Conservation (phyloP, 2,797 vertebrate species). For the Cossypha dichroa region DNA sequence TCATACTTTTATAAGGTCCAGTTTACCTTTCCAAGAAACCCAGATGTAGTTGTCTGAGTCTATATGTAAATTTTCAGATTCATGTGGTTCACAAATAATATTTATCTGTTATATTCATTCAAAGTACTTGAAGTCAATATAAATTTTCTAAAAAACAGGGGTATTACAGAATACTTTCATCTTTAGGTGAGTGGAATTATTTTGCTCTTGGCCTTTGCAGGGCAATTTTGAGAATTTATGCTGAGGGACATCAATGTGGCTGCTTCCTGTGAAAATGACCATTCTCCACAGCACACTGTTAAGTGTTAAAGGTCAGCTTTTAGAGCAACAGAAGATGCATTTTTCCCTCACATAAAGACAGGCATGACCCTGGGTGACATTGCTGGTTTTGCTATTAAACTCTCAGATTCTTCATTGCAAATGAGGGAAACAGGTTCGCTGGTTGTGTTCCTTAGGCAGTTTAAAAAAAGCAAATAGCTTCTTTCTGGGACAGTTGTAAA, state of each 20-base stretch:
- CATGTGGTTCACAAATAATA: neutral
- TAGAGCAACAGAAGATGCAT: neutral
- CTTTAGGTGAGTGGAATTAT: neutral
- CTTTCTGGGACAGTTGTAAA: neutral
- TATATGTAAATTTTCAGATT: neutral
- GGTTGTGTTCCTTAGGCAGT: neutral
- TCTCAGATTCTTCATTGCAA: neutral
- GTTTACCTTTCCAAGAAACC: neutral
- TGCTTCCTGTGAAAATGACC: neutral
- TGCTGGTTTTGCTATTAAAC: neutral
- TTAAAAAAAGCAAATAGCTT: neutral
- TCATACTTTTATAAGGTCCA: neutral
- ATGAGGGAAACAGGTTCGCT: neutral
- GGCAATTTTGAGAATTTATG: constrained; percentile 42
- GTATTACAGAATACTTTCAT: neutral
- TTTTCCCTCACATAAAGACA: neutral
- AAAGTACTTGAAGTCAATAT: neutral
- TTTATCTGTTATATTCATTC: neutral
- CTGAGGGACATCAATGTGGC: constrained; percentile 18
- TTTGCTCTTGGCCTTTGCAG: neutral
- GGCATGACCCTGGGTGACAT: neutral
- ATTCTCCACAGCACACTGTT: neutral
- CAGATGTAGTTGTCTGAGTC: neutral
- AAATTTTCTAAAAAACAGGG: neutral
- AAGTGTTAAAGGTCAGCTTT: constrained; percentile 4